Conservation (phyloP, 2,888 invertebrate genomes). For the Pollenia griseotomentosa region DNA sequence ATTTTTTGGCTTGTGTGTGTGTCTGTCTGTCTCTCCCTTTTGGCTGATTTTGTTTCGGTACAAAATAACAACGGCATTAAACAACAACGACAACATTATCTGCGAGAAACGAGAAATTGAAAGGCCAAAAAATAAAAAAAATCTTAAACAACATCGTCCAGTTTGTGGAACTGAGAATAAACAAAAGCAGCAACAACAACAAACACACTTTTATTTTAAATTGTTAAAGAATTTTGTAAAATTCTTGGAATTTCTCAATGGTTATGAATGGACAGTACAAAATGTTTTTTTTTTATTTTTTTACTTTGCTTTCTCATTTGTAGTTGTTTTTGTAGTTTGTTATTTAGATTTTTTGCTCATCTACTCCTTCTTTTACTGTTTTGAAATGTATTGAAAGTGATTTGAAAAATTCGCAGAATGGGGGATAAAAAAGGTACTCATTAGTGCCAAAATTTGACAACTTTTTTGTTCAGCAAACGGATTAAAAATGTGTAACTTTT, state of each 20-base stretch:
- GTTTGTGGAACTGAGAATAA: conserved; percentile 42
- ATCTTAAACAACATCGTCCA: conserved; percentile 56
- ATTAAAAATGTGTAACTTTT: too few relatives aligned
- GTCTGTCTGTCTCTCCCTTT: conserved; percentile 41
- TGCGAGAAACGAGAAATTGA: conserved; percentile 26
- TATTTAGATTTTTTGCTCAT: conserved; percentile 29
- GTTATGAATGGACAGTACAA: conserved; percentile 76
- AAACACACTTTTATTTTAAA: conserved; percentile 66
- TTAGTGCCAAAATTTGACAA: background rate
- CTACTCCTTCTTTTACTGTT: conserved; percentile 51
- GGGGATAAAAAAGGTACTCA: conserved; percentile 17
- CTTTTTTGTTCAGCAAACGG: too few relatives aligned
- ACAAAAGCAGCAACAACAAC: conserved; percentile 41
- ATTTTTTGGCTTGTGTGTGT: conserved; percentile 55
- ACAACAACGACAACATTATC: conserved; percentile 68
- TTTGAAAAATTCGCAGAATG: background rate
- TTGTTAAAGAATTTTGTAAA: conserved; percentile 74
- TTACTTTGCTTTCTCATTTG: conserved; percentile 2
- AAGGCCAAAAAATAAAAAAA: conserved; percentile 2
- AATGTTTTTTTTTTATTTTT: conserved; percentile 41
- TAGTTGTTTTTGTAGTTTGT: conserved; percentile 31
- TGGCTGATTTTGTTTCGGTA: conserved; percentile 62
- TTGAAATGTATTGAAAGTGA: conserved; percentile 46
- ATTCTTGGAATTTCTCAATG: conserved; percentile 77
- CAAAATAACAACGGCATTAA: conserved; percentile 68